Conservation (phyloP, 1,140 invertebrate species). For the Spodoptera litura region DNA sequence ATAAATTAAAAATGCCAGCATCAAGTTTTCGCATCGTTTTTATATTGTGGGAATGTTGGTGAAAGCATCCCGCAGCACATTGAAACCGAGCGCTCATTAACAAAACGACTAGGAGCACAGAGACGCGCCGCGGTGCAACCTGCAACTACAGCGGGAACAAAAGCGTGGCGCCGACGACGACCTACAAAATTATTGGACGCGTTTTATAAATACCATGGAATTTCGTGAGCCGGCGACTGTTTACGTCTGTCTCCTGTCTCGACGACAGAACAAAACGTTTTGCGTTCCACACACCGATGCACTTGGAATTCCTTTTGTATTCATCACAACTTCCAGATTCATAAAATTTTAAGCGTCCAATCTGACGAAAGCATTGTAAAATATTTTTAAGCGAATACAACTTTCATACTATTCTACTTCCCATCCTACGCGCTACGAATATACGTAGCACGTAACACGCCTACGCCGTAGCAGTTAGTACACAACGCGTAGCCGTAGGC, state of each 20-base stretch:
- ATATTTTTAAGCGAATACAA: slow-evolving; percentile 6
- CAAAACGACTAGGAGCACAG: slow-evolving; percentile 50
- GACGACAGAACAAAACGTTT: slow-evolving; percentile 35
- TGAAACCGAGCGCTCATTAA: slow-evolving; percentile 49
- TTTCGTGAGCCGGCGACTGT: slow-evolving; percentile 35
- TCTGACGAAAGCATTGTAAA: not conserved
- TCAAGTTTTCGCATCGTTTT: slow-evolving; percentile 25
- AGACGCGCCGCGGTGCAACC: slow-evolving; percentile 38
- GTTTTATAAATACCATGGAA: slow-evolving; percentile 37
- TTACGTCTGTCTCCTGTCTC: slow-evolving; percentile 26
- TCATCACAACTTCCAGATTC: not conserved
- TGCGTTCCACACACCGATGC: not conserved
- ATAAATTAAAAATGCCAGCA: slow-evolving; percentile 35
- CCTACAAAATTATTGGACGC: slow-evolving; percentile 42
- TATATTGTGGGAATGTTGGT: slow-evolving; percentile 37
- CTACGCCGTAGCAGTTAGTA: slow-evolving; percentile 22
- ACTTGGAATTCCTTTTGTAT: slow-evolving; percentile 9
- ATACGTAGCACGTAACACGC: slow-evolving; percentile 30
- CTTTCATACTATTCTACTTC: not conserved
- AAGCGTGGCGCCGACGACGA: slow-evolving; percentile 29
- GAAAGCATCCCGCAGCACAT: slow-evolving; percentile 35
- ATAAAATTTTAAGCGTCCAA: no score
- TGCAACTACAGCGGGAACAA: slow-evolving; percentile 39
- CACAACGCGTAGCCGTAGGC: slow-evolving; percentile 16
- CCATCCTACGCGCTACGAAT: slow-evolving; percentile 12